Evolutionary conservation across 2,888 invertebrate genomes (phyloP).

Genomic region (Pomacea canaliculata): DNA sequence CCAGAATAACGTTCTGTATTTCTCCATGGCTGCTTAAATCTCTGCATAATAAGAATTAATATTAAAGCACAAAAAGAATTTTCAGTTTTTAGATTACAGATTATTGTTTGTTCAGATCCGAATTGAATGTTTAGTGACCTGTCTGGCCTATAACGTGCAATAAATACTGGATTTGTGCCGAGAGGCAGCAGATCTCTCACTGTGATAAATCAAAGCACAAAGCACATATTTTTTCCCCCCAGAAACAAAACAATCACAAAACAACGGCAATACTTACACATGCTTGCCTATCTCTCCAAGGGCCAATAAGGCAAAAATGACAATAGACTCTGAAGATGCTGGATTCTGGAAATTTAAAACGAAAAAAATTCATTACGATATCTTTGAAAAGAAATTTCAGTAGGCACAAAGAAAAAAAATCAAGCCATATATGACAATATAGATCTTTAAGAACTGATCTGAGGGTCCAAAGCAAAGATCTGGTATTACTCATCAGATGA

Average conservation of each 20-base stretch:
- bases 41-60: constrained; percentile 45
- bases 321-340: constrained; percentile 74
- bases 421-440: not conserved
- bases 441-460: too few relatives aligned
- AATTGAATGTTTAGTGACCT: too few relatives aligned
- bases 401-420: not conserved
- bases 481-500: too few relatives aligned
- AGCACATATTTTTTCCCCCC: too few relatives aligned
- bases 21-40: constrained; percentile 68
- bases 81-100: too few relatives aligned
- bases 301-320: constrained; percentile 92
- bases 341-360: constrained; percentile 58
- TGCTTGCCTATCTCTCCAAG: constrained; percentile 97
- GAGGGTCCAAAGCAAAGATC: too few relatives aligned
- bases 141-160: too few relatives aligned
- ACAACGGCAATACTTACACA: constrained; percentile 76
- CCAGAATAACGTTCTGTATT: constrained; percentile 74
- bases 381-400: not conserved
- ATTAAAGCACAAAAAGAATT: not conserved
- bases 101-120: too few relatives aligned
- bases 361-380: constrained; percentile 69
- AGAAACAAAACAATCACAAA: not conserved
- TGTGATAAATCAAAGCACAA: too few relatives aligned
- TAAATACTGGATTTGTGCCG: too few relatives aligned
- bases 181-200: too few relatives aligned